Base-by-base conservation (phyloP, 2,797 vertebrate species). In the Poecilia picta region DNA sequence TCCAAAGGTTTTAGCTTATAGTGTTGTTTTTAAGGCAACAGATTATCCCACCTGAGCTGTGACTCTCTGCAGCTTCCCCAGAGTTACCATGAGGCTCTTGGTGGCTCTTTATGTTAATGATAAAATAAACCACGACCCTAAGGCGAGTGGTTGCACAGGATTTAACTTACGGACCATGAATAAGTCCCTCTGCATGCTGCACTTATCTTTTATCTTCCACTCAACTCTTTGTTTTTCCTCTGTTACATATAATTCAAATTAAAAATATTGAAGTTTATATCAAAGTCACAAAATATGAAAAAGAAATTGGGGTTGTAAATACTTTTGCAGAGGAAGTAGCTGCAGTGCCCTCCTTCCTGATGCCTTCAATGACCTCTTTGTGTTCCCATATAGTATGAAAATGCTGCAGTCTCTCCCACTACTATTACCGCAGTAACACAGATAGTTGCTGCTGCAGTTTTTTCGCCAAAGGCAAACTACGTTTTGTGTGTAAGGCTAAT, bases 401-500 rank as follows among this genome's bases (percentile, higher is more conserved):
- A 83, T 87, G 88, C 93, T 92, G 93, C 92, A 93, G 90, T 87
- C 87, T 84, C 84, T 92, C 70, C 45, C 89, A 85, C 85, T 80
- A 73, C 84, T 84, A 87, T 86, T 80, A 80, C 89, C 89, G 93
- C 91, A 92, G 89, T 83, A 82, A 88, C 89, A 90, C 88, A 87
- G 84, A 90, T 89, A 86, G 83, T 79, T 45, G 57, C 73, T 89
- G 85, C 92, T 90, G 92, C 92, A 93, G 88, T 91, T 91, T 92
- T 85, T 81, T 89, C 82, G 91, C 91, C 90, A 78, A 71, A 72
- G 89, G 93, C 92, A 82, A 90, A 87, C 88, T 82, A 88, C 89
- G 90, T 83, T n/a, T 43, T 59, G 74, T 33, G 51, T 62, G n/a
- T 75, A 36, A 81, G 10, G 33, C 33, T 74, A 49, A 39, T 46